A percentile compares a stretch with the other conserved stretches of the same genome.
Evolutionary conservation across 2,888 invertebrate species (phyloP).

Genomic region (Pachycephus smyrnensis): DNA sequence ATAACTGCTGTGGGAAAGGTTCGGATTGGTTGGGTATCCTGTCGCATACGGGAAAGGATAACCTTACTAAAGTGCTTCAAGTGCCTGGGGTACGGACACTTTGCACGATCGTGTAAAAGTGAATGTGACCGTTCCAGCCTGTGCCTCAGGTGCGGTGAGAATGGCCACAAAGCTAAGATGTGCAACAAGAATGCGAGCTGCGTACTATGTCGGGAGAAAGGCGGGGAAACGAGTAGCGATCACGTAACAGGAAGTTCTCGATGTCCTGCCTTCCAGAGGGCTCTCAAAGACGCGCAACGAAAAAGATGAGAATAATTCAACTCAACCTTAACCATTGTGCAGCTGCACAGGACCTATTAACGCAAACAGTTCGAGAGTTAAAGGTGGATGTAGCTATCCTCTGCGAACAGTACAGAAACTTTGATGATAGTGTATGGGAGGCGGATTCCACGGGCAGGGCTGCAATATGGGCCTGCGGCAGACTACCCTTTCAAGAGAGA

Average conservation of each 20-base stretch:
- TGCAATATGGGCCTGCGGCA: slow-evolving; percentile 31
- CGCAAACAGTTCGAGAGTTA: slow-evolving; percentile 26
- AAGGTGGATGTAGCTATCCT: slow-evolving; percentile 25
- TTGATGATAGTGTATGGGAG: slow-evolving; percentile 23
- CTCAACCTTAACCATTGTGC: slow-evolving; percentile 37
- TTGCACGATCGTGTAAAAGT: slow-evolving; percentile 15
- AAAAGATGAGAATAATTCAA: slow-evolving; percentile 31
- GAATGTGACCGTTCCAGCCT: background rate
- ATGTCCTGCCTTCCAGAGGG: slow-evolving; percentile 28
- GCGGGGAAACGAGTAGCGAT: background rate
- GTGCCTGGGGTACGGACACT: slow-evolving; percentile 23
- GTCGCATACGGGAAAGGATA: slow-evolving; percentile 16
- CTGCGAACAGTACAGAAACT: slow-evolving; percentile 32
- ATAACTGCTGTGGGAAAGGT: slow-evolving; percentile 8
- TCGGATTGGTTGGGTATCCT: slow-evolving; percentile 16
- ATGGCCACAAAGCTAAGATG: slow-evolving; percentile 16
- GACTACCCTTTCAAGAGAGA: slow-evolving; percentile 25
- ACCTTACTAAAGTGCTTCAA: slow-evolving; percentile 21
- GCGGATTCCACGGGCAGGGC: slow-evolving; percentile 28
- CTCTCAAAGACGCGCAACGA: slow-evolving; percentile 17
- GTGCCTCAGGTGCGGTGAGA: slow-evolving; percentile 23
- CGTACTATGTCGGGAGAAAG: slow-evolving; percentile 10
- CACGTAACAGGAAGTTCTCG: slow-evolving; percentile 22
- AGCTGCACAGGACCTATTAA: slow-evolving; percentile 33
- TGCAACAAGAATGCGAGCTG: slow-evolving; percentile 10